phyloP scores from a whole-genome alignment of 2,888 invertebrate genomes.

The Criorhina ranunculi region DNA sequence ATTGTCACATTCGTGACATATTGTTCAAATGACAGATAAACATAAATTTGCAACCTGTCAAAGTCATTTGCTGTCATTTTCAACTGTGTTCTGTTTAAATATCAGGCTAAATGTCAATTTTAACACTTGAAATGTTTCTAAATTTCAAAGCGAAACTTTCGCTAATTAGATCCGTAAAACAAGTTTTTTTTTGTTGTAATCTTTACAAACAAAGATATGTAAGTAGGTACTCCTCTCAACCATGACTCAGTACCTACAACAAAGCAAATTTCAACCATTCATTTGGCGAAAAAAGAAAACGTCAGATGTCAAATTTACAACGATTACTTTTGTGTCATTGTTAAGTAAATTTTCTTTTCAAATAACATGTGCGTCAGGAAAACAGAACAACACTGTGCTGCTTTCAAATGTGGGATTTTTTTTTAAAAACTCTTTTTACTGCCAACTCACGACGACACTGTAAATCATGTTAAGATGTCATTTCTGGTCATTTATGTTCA shows the following conservation, averaged over 20 bases:
- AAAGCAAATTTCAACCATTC: too few relatives aligned
- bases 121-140: too few relatives aligned
- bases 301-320: not conserved
- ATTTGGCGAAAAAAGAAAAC: not conserved
- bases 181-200: too few relatives aligned
- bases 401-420: conserved; percentile 2
- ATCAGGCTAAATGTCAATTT: not conserved
- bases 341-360: conserved; percentile 1
- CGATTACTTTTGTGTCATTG: conserved; percentile 13
- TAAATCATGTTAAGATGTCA: conserved; percentile 33
- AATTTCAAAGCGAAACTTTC: not conserved
- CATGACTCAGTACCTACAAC: conserved; percentile 1
- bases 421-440: not conserved
- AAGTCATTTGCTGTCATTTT: not conserved
- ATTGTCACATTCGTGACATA: too few relatives aligned
- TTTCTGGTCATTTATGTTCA: conserved; percentile 6
- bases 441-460: conserved; percentile 17
- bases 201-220: not conserved
- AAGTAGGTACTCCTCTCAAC: not conserved
- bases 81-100: not conserved
- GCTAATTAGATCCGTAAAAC: not conserved
- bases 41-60: not conserved
- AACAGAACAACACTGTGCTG: conserved; percentile 6
- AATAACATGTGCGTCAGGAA: conserved; percentile 4
- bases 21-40: too few relatives aligned